These are phyloP conservation scores for Muscidifurax raptorellus DNA, from an alignment of 1,140 invertebrate species.

Conservation along the genomic window DNA sequence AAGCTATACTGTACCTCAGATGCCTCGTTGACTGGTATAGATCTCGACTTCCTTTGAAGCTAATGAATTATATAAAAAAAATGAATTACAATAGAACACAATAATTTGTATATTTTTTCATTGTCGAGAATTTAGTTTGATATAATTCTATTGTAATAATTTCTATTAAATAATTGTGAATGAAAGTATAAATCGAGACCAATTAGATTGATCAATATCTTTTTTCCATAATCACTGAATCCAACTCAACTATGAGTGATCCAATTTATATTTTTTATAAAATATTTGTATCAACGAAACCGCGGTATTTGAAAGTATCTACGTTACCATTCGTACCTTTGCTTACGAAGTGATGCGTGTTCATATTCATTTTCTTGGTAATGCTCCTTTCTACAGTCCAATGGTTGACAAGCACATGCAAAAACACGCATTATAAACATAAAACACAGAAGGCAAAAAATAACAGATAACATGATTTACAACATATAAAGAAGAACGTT, in stretches of 20 bases:
- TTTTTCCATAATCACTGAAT: no score
- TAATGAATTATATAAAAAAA: constrained; percentile 51
- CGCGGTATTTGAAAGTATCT: not conserved
- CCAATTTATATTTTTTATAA: not conserved
- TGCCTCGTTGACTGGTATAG: constrained; percentile 59
- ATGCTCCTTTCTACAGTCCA: constrained; percentile 69
- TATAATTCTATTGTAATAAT: not conserved
- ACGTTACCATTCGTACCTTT: constrained; percentile 64
- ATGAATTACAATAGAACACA: constrained; percentile 35
- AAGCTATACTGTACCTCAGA: constrained; percentile 60
- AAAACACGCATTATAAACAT: constrained; percentile 57
- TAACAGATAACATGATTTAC: not conserved
- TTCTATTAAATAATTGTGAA: not conserved
- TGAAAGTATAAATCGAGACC: not conserved
- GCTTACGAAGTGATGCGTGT: constrained; percentile 64
- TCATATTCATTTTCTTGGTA: constrained; percentile 70
- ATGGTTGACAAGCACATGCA: constrained; percentile 63
- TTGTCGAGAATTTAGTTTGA: not conserved
- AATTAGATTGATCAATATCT: no score
- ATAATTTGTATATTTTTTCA: not conserved
- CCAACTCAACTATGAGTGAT: no score
- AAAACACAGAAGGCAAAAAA: not conserved
- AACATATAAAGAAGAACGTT: not conserved
- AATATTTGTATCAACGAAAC: not conserved
- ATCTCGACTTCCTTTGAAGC: constrained; percentile 66